A percentile compares a stretch with the other conserved stretches of the same genome.
These are phyloP conservation scores for Temnopleurus reevesii DNA, from an alignment of 53 echinoderm and acorn worm species.

Conservation along the genomic window DNA sequence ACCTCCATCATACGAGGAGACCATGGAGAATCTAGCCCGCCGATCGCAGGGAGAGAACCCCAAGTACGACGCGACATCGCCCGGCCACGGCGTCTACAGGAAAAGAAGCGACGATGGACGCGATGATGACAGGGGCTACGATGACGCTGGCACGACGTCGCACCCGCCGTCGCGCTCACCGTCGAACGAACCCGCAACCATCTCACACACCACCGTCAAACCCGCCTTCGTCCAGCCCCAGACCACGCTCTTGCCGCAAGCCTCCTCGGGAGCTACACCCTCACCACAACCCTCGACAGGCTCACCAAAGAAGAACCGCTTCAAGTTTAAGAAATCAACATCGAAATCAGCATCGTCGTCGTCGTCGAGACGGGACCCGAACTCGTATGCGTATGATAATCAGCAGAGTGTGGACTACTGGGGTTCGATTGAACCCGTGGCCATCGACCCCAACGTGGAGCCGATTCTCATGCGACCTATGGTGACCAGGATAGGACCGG, in stretches of 20 bases:
- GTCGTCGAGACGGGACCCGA: neutral
- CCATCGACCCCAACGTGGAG: neutral
- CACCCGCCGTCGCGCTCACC: neutral
- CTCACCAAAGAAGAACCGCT: constrained; percentile 21
- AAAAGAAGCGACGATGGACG: neutral
- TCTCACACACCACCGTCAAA: constrained; percentile 43
- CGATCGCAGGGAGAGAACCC: neutral
- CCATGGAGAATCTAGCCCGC: constrained; percentile 42
- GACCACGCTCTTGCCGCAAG: constrained; percentile 4
- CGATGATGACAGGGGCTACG: neutral
- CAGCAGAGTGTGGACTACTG: constrained; percentile 28
- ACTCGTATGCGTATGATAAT: constrained; percentile 3
- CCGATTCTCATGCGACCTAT: constrained; percentile 20
- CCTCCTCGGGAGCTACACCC: neutral
- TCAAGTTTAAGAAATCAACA: neutral
- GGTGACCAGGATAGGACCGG: constrained; percentile 33
- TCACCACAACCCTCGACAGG: neutral
- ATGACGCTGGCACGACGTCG: neutral
- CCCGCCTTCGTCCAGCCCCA: neutral
- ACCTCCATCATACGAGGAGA: constrained; percentile 52
- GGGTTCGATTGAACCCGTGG: neutral
- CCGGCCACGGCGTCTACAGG: constrained; percentile 29
- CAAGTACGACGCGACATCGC: neutral
- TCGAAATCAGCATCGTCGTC: neutral
- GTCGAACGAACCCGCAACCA: constrained; percentile 32